A percentile compares a stretch with the other conserved stretches of the same genome.
These are phyloP conservation scores for Anser brachyrhynchus DNA, from an alignment of 2,113 vertebrate species.

Conservation along the genomic window DNA sequence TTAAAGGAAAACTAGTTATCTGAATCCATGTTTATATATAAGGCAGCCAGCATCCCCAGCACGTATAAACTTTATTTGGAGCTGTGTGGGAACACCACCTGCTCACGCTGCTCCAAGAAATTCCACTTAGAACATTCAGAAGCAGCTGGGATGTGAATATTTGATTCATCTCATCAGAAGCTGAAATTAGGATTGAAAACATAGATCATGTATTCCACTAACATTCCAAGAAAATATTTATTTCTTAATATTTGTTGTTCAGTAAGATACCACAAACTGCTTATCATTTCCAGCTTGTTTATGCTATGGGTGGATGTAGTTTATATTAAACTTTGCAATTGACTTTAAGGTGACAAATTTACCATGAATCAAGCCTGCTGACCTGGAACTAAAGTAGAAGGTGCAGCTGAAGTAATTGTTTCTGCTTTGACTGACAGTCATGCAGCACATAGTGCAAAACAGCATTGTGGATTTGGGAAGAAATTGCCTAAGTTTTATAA, in stretches of 20 bases:
- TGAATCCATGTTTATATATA: slow-evolving; percentile 36
- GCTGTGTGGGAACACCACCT: slow-evolving; percentile 71
- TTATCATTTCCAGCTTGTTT: slow-evolving; percentile 62
- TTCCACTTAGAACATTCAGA: slow-evolving; percentile 67
- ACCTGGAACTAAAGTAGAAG: not conserved
- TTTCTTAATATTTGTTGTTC: slow-evolving; percentile 66
- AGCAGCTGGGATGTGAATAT: slow-evolving; percentile 75
- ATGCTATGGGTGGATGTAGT: not conserved
- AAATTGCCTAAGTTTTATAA: not conserved
- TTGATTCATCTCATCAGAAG: slow-evolving; percentile 73
- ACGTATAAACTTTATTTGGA: slow-evolving; percentile 59
- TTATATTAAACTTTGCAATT: slow-evolving; percentile 30
- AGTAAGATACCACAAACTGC: slow-evolving; percentile 41
- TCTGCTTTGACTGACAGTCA: not conserved
- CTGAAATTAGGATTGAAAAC: slow-evolving; percentile 71
- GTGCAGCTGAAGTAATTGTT: not conserved
- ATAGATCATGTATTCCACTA: slow-evolving; percentile 58
- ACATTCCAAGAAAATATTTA: slow-evolving; percentile 68
- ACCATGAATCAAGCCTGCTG: not conserved
- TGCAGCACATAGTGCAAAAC: not conserved
- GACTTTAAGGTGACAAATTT: not conserved
- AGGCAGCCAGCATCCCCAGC: slow-evolving; percentile 42
- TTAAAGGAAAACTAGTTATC: not conserved
- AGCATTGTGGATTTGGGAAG: not conserved
- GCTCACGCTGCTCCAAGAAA: slow-evolving; percentile 66